A percentile compares a stretch with the other conserved stretches of the same genome.
phyloP scores from a whole-genome alignment of 1,140 invertebrate genomes.

The Drosophila nikananu region DNA sequence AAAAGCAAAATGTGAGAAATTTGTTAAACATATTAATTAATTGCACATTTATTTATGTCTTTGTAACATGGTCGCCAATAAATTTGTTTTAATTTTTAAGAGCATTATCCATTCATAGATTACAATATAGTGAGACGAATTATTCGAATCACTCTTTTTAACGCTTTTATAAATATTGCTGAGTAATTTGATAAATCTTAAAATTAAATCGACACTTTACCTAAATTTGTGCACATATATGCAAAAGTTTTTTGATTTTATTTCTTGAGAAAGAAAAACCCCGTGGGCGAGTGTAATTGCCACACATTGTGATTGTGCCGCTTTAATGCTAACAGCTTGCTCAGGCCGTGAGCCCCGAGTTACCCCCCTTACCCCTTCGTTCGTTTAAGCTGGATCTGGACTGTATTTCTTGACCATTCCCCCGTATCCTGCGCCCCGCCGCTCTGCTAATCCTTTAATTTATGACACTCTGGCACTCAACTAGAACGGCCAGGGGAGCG shows the following conservation, averaged over 20 bases:
- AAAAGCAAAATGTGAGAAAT: not conserved
- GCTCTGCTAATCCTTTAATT: constrained; percentile 42
- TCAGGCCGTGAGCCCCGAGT: constrained; percentile 43
- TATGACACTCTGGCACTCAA: constrained; percentile 56
- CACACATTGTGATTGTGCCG: constrained; percentile 68
- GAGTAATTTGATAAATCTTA: not conserved
- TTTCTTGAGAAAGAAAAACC: not conserved
- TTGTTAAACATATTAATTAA: not conserved
- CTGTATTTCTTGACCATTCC: constrained; percentile 26
- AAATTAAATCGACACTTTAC: not conserved
- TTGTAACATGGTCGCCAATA: not conserved
- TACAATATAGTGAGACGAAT: no score
- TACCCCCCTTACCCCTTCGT: not conserved
- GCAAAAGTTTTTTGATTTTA: not conserved
- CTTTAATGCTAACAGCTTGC: constrained; percentile 82
- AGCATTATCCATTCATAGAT: not conserved
- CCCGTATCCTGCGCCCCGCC: not conserved
- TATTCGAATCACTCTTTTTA: not conserved
- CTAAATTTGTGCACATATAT: not conserved
- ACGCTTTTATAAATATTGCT: not conserved
- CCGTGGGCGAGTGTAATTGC: constrained; percentile 69
- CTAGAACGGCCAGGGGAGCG: constrained; percentile 48
- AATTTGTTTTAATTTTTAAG: not conserved
- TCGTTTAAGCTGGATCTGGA: constrained; percentile 7
- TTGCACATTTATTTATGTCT: not conserved